phyloP scores from a whole-genome alignment of 92 coral and sea anemone species.

The Ricordea florida region DNA sequence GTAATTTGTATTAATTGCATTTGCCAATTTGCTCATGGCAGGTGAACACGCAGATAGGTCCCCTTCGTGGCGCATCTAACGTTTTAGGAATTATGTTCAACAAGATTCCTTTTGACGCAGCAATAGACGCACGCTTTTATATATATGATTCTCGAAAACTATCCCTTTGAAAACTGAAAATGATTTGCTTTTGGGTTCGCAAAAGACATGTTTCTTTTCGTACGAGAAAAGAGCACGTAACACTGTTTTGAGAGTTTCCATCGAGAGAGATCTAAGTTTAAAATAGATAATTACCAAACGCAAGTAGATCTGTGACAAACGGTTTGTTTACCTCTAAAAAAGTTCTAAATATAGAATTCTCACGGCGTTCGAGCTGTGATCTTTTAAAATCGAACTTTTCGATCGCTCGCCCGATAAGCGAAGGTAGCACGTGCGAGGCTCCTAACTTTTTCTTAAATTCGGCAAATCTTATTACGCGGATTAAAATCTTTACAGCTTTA shows the following conservation, averaged over 20 bases:
- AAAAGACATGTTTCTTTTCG: neutral
- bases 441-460: neutral
- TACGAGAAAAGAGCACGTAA: slow-evolving; percentile 7
- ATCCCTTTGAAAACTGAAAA: too few species aligned
- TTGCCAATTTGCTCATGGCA: too few species aligned
- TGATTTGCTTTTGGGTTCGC: too few species aligned
- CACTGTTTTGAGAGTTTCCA: slow-evolving; percentile 7
- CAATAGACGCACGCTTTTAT: too few species aligned
- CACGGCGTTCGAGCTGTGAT: slow-evolving; percentile 18
- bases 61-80: too few species aligned
- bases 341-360: slow-evolving; percentile 8
- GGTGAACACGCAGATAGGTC: too few species aligned
- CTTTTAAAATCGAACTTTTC: slow-evolving; percentile 15
- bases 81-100: too few species aligned
- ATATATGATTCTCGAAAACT: too few species aligned
- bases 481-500: too few species aligned
- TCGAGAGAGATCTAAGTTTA: neutral
- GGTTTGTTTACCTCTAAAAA: slow-evolving; percentile 12
- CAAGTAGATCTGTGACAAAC: neutral
- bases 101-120: too few species aligned
- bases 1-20: too few species aligned
- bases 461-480: neutral
- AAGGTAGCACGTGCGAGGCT: neutral
- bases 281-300: slow-evolving; percentile 5
- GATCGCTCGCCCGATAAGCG: neutral